Evolutionary conservation across 2,888 invertebrate species (phyloP), one percentile per base, ranked within the genome.

Genomic region (Stegophylla sp.): DNA sequence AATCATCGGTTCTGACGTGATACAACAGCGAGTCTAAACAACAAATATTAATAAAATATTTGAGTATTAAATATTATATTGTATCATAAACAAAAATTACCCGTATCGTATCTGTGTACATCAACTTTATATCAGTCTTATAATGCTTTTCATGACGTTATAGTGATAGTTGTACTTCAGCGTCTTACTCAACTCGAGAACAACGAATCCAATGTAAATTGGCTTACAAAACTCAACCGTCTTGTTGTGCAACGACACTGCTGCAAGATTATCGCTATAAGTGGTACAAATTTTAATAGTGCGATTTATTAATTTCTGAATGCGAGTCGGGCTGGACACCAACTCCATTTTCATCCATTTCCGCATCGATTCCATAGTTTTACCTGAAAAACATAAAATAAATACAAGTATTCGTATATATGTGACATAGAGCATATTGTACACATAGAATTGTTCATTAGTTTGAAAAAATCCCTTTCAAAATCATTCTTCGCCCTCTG

Each of bases 341-440:
- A 51, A 15, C 15, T 51, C 12, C 53, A 53, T 53, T n/a, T 17
- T n/a, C 53, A 53, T 53, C n/a, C 53, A 2, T 3, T 53, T 53
- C 9, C 53, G 1, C 2, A 53, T n/a, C 2, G 12, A n/a, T 53
- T 53, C 53, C 53, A 53, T 53, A 13, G 53, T 53, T 53, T 53
- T 53, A 4, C 86, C 53, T 20, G 5, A n/a, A 17, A 53, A 53
- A n/a, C 12, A 13, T 45, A 34, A 34, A 34, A 34, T 34, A 34
- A 10, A n/a, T 13, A 13, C 12, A 53, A 5, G n/a, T 1, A 17
- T 20, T 53, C 12, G n/a, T 4, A n/a, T n/a, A n/a, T 53, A n/a
- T 53, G 2, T n/a, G 2, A 5, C 17, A 51, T 17, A 51, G 17
- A n/a, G n/a, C n/a, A 17, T 20, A 20, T 53, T n/a, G n/a, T 20